These are phyloP conservation scores for Limnephilus lunatus DNA, from an alignment of 2,888 invertebrate genomes.

Conservation along the genomic window DNA sequence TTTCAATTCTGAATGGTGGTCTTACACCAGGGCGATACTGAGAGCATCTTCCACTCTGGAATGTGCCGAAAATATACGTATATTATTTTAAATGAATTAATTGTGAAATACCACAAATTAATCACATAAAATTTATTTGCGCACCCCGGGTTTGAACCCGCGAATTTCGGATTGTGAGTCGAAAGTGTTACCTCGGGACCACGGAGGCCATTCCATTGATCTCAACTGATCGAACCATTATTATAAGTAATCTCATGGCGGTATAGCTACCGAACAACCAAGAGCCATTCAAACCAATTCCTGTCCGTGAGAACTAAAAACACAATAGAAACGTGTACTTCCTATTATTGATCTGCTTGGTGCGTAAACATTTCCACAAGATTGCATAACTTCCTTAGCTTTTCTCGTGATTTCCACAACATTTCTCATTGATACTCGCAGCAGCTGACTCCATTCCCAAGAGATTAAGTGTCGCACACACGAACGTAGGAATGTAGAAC, in stretches of 20 bases:
- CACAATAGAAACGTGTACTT: not conserved
- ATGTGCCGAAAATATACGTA: too few relatives aligned
- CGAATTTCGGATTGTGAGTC: too few relatives aligned
- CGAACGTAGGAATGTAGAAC: not conserved
- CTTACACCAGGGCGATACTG: too few relatives aligned
- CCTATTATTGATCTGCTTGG: not conserved
- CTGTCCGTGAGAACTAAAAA: not conserved
- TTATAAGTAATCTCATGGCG: not conserved
- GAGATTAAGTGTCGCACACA: not conserved
- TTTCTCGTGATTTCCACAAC: slow-evolving; percentile 2
- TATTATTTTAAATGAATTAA: too few relatives aligned
- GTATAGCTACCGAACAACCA: not conserved
- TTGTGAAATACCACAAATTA: too few relatives aligned
- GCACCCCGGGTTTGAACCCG: too few relatives aligned
- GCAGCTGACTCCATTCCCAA: slow-evolving; percentile 8
- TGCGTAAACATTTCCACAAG: not conserved
- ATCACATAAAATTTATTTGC: too few relatives aligned
- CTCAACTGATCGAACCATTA: not conserved
- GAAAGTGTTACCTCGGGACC: too few relatives aligned
- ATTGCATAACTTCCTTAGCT: not conserved
- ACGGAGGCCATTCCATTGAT: too few relatives aligned
- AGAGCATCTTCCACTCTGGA: too few relatives aligned
- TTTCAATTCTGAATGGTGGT: too few relatives aligned
- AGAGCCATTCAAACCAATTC: not conserved
- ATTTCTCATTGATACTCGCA: not conserved